Evolutionary conservation across 37 sponge, comb jelly and placozoan species (phyloP), one percentile per base, ranked within the genome.

Genomic region (Eunapius fragilis): DNA sequence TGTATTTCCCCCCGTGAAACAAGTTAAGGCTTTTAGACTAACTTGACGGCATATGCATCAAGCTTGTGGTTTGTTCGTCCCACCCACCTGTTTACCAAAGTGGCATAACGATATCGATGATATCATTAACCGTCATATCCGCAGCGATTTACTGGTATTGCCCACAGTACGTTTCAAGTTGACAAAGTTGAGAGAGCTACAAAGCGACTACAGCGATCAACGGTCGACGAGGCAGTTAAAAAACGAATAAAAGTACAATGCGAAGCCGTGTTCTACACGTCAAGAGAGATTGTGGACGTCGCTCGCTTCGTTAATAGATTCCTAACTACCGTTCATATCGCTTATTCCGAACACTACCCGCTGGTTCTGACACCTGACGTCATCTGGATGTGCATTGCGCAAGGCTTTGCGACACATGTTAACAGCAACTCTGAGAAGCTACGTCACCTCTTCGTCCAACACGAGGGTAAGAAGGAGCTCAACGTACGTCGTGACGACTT

Each of bases 321-420:
- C 67, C 28, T 83, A 23, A 36, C 25, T 0, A 84, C 89, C 19
- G 67, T 89, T 0, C 78, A 89, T 37, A 27, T 58, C 17, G 91
- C 91, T 2, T 90, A 71, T 37, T 25, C 31, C 27, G 3, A 73
- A 22, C 92, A 92, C 77, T 87, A 84, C 58, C 85, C 88, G 10
- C 82, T 92, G 25, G 81, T 87, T 0, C 28, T 87, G 0, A 35
- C 86, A 48, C 92, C 92, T 3, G 92, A 92, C 69, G 30, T 58
- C 26, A 74, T 92, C 0, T 92, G 92, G 92, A 31, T 87, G 80
- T 78, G 80, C 31, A 92, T 92, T n/a, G 84, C 70, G 2, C 88
- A 87, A 35, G 88, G 88, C 23, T 48, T 92, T 0, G 80, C 92
- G 0, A 6, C 31, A 7, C 88, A 92, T 49, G 76, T 92, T 48